Conservation (phyloP, 2,113 vertebrate species). For the Phalacrocorax aristotelis region DNA sequence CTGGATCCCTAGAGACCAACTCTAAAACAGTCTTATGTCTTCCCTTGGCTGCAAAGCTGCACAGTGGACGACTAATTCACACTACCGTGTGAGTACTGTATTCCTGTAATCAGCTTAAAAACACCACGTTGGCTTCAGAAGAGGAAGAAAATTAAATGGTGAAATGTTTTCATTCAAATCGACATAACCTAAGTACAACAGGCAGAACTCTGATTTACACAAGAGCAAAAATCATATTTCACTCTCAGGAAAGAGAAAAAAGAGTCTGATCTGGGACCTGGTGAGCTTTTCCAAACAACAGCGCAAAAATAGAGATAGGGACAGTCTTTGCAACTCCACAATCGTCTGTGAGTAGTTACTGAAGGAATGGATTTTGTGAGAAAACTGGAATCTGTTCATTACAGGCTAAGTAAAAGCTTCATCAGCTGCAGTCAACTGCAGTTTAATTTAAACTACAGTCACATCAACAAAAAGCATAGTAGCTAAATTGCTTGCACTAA, state of each 20-base stretch:
- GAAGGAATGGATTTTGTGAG: not conserved
- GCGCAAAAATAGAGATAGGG: not conserved
- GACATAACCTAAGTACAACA: not conserved
- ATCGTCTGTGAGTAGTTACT: not conserved
- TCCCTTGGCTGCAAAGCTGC: not conserved
- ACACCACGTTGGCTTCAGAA: not conserved
- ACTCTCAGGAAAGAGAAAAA: not conserved
- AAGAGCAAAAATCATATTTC: not conserved
- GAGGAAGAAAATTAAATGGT: not conserved
- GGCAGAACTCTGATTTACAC: not conserved
- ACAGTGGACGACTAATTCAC: not conserved
- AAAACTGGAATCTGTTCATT: conserved; percentile 32
- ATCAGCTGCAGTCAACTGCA: conserved; percentile 22
- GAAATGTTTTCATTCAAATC: not conserved
- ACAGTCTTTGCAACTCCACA: not conserved
- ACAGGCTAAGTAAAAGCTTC: conserved; percentile 18
- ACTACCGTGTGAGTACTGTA: not conserved
- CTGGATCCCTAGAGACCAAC: not conserved
- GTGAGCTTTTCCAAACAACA: not conserved
- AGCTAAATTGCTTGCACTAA: conserved; percentile 17
- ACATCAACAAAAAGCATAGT: not conserved
- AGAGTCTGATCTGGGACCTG: not conserved
- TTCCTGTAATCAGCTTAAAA: not conserved
- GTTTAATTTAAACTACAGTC: conserved; percentile 34
- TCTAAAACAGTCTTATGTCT: not conserved